Percentiles rank a stretch among this genome's conserved stretches.
Conservation (phyloP, 2,797 vertebrate genomes). For the Chelon labrosus region DNA sequence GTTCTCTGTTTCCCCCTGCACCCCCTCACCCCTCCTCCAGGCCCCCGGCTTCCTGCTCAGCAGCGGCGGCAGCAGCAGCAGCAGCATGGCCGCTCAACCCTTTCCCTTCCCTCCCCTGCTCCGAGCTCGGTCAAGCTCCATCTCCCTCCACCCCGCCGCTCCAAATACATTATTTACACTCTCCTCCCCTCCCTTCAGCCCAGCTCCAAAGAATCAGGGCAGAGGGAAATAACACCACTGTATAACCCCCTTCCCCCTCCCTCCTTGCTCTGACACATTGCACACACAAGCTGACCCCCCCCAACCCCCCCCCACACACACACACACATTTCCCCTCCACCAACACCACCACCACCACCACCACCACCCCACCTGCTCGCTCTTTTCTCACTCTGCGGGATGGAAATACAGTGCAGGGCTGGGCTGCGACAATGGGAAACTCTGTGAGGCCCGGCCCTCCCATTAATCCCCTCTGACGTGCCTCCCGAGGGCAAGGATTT, state of each 20-base stretch:
- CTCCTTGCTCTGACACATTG: constrained; percentile 14
- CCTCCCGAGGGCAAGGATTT: constrained; percentile 84
- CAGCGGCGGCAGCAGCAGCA: constrained; percentile 42
- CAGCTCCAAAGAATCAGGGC: constrained; percentile 79
- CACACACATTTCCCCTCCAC: constrained; percentile 14
- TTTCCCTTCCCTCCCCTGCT: constrained; percentile 37
- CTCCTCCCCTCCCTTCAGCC: constrained; percentile 65
- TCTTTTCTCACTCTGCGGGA: constrained; percentile 73
- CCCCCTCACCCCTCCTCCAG: background rate
- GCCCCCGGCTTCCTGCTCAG: constrained; percentile 65
- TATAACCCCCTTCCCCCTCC: constrained; percentile 33
- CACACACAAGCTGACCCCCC: constrained; percentile 42
- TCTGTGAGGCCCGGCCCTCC: constrained; percentile 78
- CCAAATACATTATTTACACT: constrained; percentile 84
- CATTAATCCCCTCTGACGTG: constrained; percentile 86
- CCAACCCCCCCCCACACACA: constrained; percentile 31
- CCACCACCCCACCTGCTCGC: constrained; percentile 69
- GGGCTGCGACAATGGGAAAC: constrained; percentile 85
- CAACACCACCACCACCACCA: constrained; percentile 9
- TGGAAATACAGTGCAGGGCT: constrained; percentile 79
- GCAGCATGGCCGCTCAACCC: constrained; percentile 59
- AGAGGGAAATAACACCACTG: constrained; percentile 83
- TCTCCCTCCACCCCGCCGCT: constrained; percentile 58
- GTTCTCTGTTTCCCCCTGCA: constrained; percentile 1
- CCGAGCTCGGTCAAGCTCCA: constrained; percentile 59